Percentiles rank a stretch among this genome's conserved stretches.
Conservation (phyloP, 2,113 vertebrate species). For the Tursiops truncatus region DNA sequence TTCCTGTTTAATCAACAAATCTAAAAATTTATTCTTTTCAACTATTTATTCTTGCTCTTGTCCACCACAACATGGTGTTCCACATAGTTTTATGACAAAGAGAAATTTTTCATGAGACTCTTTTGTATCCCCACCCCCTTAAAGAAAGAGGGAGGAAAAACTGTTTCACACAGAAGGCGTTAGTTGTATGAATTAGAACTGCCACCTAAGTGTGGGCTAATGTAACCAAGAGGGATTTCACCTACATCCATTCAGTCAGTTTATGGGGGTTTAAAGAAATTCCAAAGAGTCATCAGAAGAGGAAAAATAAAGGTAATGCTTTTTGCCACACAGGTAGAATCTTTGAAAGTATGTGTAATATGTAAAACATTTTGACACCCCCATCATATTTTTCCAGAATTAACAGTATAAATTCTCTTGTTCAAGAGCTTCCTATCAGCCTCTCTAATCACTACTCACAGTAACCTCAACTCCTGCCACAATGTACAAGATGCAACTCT, state of each 20-base stretch:
- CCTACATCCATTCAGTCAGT: slow-evolving; percentile 85
- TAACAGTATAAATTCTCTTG: slow-evolving; percentile 85
- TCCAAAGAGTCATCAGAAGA: slow-evolving; percentile 95
- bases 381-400: slow-evolving; percentile 87
- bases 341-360: slow-evolving; percentile 87
- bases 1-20: slow-evolving; percentile 88
- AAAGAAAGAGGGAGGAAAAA: slow-evolving; percentile 82
- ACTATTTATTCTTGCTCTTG: slow-evolving; percentile 55
- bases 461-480: slow-evolving; percentile 67
- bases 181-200: slow-evolving; percentile 64
- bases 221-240: slow-evolving; percentile 85
- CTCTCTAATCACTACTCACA: slow-evolving; percentile 62
- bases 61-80: slow-evolving; percentile 41
- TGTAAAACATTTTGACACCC: slow-evolving; percentile 85
- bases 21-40: slow-evolving; percentile 72
- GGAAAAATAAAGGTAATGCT: slow-evolving; percentile 89
- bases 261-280: slow-evolving; percentile 88
- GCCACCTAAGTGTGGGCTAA: slow-evolving; percentile 82
- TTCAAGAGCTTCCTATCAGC: slow-evolving; percentile 72
- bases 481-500: slow-evolving; percentile 79
- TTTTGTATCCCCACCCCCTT: slow-evolving; percentile 71
- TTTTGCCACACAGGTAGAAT: slow-evolving; percentile 84
- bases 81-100: slow-evolving; percentile 66
- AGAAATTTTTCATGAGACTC: slow-evolving; percentile 72
- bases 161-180: slow-evolving; percentile 83